Percentiles rank a stretch among this genome's conserved stretches.
phyloP scores from a whole-genome alignment of 2,113 vertebrate species.

The Tenrec ecaudatus region DNA sequence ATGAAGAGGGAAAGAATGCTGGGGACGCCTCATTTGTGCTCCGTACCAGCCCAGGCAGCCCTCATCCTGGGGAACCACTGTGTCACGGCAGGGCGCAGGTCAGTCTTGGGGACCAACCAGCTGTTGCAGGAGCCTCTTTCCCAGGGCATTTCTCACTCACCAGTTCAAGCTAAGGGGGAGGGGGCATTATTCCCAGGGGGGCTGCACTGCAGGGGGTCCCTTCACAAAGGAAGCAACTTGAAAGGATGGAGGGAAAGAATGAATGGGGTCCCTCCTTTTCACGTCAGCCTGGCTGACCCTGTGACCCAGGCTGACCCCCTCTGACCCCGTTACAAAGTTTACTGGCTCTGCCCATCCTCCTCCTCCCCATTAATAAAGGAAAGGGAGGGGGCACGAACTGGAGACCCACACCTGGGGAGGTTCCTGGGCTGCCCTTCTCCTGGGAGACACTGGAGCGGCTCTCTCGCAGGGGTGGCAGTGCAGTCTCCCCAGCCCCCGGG shows the following conservation, averaged over 20 bases:
- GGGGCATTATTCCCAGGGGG: not conserved
- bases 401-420: too few relatives aligned
- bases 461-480: not conserved
- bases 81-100: not conserved
- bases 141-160: constrained; percentile 13
- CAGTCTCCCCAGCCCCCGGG: not conserved
- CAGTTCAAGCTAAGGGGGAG: not conserved
- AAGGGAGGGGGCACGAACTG: not conserved
- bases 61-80: not conserved
- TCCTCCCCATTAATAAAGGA: not conserved
- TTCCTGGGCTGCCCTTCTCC: not conserved
- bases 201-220: not conserved
- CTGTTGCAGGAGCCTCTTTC: not conserved
- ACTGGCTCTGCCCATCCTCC: not conserved
- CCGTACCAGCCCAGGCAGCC: not conserved
- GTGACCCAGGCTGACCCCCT: not conserved
- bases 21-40: not conserved
- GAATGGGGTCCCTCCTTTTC: not conserved
- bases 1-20: not conserved
- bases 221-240: constrained; percentile 14
- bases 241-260: not conserved
- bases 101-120: not conserved
- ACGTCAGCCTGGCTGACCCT: not conserved
- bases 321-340: too few relatives aligned
- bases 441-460: not conserved